phyloP scores from a whole-genome alignment of 2,888 invertebrate species.

The Agrotis segetum region DNA sequence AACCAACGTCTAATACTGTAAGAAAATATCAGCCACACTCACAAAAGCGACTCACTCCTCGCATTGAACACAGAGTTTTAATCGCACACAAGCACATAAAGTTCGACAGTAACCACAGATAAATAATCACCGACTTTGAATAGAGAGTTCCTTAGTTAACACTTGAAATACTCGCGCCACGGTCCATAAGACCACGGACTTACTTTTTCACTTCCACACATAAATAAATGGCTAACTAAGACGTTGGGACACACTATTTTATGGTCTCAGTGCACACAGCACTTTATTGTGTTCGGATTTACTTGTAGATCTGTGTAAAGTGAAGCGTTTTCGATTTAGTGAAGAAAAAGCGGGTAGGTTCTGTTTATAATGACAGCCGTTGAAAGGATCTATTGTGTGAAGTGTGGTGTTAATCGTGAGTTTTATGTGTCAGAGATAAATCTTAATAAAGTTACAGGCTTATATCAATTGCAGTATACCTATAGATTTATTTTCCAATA shows the following conservation, averaged over 20 bases:
- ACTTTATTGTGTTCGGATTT: slow-evolving; percentile 75
- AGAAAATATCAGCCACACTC: slow-evolving; percentile 23
- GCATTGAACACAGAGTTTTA: slow-evolving; percentile 51
- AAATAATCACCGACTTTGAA: slow-evolving; percentile 66
- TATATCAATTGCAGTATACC: neutral
- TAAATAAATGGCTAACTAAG: slow-evolving; percentile 80
- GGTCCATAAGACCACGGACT: slow-evolving; percentile 68
- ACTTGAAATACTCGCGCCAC: slow-evolving; percentile 66
- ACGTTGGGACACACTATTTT: slow-evolving; percentile 77
- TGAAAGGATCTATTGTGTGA: slow-evolving; percentile 42
- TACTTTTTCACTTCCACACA: slow-evolving; percentile 72
- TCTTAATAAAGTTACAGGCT: slow-evolving; percentile 3
- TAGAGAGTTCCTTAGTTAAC: slow-evolving; percentile 65
- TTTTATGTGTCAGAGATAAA: slow-evolving; percentile 23
- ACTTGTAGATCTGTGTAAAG: slow-evolving; percentile 70
- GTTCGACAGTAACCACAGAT: slow-evolving; percentile 47
- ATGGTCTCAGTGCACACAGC: slow-evolving; percentile 70
- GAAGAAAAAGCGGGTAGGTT: slow-evolving; percentile 48
- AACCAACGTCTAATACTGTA: too few relatives aligned
- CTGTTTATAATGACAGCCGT: slow-evolving; percentile 58
- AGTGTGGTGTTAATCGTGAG: slow-evolving; percentile 40
- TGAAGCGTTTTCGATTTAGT: slow-evolving; percentile 60
- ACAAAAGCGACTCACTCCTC: slow-evolving; percentile 39
- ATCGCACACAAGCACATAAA: slow-evolving; percentile 53
- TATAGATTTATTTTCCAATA: neutral